Percentiles rank a stretch among this genome's conserved stretches.
phyloP scores from a whole-genome alignment of 2,113 vertebrate species.

The Scortum barcoo region DNA sequence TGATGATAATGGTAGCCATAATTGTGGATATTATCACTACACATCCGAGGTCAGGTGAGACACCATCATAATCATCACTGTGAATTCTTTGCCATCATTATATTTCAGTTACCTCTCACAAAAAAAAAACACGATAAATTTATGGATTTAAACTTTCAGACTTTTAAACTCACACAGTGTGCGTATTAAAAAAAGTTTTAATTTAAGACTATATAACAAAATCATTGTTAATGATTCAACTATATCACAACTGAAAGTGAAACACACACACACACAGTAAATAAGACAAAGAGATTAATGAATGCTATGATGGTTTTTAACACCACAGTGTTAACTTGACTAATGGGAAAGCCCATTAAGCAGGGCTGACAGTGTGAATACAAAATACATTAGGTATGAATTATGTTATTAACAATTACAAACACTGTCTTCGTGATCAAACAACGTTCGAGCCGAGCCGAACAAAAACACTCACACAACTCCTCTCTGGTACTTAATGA shows the following conservation, averaged over 20 bases:
- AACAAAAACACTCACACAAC: constrained; percentile 11
- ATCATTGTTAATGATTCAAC: background rate
- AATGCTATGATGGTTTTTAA: constrained; percentile 24
- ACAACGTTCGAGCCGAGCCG: constrained; percentile 20
- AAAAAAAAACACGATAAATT: background rate
- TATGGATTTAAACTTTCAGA: background rate
- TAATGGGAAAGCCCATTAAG: constrained; percentile 57
- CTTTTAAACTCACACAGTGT: background rate
- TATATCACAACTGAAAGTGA: background rate
- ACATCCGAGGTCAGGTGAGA: too few relatives aligned
- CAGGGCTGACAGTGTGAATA: constrained; percentile 47
- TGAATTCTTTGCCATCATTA: background rate
- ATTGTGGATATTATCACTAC: background rate
- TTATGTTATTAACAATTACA: constrained; percentile 42
- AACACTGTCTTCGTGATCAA: constrained; percentile 44
- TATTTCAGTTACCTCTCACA: background rate
- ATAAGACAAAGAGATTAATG: constrained; percentile 35
- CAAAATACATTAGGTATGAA: constrained; percentile 49
- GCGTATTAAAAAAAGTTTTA: background rate
- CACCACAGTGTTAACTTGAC: constrained; percentile 39
- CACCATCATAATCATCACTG: background rate
- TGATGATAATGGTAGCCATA: background rate
- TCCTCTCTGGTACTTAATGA: constrained; percentile 9
- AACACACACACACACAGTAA: background rate
- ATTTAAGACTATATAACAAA: background rate